phyloP scores from a whole-genome alignment of 2,113 vertebrate genomes.

The Apaloderma vittatum region DNA sequence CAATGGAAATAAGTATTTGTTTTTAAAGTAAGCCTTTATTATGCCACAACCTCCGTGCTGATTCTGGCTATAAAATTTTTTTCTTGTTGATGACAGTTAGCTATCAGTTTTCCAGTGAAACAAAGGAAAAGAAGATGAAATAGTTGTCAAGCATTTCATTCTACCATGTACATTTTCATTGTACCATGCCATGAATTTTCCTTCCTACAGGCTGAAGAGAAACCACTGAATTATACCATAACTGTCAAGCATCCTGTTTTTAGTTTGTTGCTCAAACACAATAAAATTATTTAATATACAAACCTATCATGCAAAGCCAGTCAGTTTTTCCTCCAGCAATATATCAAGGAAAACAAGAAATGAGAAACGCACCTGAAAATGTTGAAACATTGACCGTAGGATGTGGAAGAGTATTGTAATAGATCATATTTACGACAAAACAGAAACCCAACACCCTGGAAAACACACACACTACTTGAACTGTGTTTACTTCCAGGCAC shows the following conservation, averaged over 20 bases:
- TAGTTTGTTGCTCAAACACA: slow-evolving; percentile 77
- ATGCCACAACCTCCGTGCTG: background rate
- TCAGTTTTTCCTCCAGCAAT: slow-evolving; percentile 45
- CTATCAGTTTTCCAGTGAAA: slow-evolving; percentile 62
- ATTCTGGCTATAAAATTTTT: background rate
- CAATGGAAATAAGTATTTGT: background rate
- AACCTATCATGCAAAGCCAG: slow-evolving; percentile 43
- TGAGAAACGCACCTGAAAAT: slow-evolving; percentile 70
- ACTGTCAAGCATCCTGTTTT: slow-evolving; percentile 66
- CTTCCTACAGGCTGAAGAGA: slow-evolving; percentile 16
- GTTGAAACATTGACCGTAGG: slow-evolving; percentile 59
- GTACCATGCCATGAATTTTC: slow-evolving; percentile 24
- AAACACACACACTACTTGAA: slow-evolving; percentile 63
- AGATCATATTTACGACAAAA: slow-evolving; percentile 74
- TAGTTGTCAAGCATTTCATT: slow-evolving; percentile 12
- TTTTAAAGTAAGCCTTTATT: slow-evolving; percentile 21
- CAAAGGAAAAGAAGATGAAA: slow-evolving; percentile 40
- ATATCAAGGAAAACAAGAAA: slow-evolving; percentile 62
- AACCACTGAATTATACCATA: background rate
- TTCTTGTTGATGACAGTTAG: slow-evolving; percentile 14
- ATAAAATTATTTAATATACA: slow-evolving; percentile 76
- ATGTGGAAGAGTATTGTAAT: slow-evolving; percentile 57
- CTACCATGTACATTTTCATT: background rate
- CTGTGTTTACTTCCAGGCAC: slow-evolving; percentile 71
- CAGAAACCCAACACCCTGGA: slow-evolving; percentile 74